A percentile compares a stretch with the other conserved stretches of the same genome.
Evolutionary conservation across 2,113 vertebrate species (phyloP).

Genomic region (Ammodytes dubius): DNA sequence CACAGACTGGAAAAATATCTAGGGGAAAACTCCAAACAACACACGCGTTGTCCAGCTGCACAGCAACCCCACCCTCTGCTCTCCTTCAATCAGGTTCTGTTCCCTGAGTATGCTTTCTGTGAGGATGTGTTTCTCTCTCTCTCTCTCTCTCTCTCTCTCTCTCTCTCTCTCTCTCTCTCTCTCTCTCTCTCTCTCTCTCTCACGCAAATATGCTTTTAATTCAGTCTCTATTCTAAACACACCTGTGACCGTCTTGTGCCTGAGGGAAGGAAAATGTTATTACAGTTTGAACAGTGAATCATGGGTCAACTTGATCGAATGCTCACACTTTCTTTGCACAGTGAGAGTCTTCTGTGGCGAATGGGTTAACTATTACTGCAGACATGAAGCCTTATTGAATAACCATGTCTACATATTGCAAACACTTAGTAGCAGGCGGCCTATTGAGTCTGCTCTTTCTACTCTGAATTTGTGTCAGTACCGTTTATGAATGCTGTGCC

Average conservation of each 20-base stretch:
- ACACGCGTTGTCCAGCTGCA: slow-evolving; percentile 43
- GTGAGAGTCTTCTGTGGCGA: too few relatives aligned
- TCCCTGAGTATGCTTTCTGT: slow-evolving; percentile 16
- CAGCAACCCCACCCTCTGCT: slow-evolving; percentile 10
- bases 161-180: slow-evolving; percentile 2
- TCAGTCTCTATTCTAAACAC: slow-evolving; percentile 20
- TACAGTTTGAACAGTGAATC: too few relatives aligned
- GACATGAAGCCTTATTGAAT: too few relatives aligned
- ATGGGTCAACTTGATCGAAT: too few relatives aligned
- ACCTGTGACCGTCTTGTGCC: neutral
- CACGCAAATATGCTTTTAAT: neutral
- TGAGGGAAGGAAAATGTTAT: too few relatives aligned
- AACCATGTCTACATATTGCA: too few relatives aligned
- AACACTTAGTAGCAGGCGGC: too few relatives aligned
- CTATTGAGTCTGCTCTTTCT: too few relatives aligned
- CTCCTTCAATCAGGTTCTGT: slow-evolving; percentile 58
- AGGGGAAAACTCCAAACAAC: slow-evolving; percentile 37
- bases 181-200: neutral
- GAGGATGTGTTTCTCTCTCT: neutral
- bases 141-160: neutral
- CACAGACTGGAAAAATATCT: slow-evolving; percentile 40
- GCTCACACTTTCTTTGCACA: too few relatives aligned
- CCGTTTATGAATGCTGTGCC: too few relatives aligned
- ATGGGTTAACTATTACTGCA: too few relatives aligned
- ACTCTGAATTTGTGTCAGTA: too few relatives aligned